phyloP scores from a whole-genome alignment of 30 jellyfish, hydroid and myxozoan species.

The Aurelia sp. region DNA sequence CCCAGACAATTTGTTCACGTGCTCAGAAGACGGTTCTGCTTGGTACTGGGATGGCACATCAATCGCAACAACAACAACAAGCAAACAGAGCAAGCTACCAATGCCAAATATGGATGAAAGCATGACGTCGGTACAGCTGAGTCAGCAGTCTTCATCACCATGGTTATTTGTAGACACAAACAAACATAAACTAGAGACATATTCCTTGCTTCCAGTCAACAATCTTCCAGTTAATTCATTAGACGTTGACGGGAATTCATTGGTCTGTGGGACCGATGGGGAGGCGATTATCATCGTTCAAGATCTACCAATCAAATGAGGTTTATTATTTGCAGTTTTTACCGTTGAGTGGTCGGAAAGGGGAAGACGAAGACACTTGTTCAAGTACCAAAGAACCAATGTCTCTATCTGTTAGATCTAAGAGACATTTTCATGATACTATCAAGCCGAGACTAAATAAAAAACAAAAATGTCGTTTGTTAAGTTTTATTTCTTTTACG shows the following conservation, averaged over 20 bases:
- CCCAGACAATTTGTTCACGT: conserved; percentile 96
- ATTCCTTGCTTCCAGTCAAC: conserved; percentile 86
- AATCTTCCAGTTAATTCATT: conserved; percentile 79
- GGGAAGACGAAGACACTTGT: too few species aligned
- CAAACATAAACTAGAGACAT: conserved; percentile 92
- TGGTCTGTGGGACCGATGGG: conserved; percentile 92
- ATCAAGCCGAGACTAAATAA: too few species aligned
- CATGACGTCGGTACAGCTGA: background rate
- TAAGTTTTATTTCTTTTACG: too few species aligned
- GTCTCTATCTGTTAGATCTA: too few species aligned
- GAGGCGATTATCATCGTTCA: conserved; percentile 87
- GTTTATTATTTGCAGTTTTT: too few species aligned
- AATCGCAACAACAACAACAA: conserved; percentile 38
- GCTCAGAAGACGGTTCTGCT: conserved; percentile 96
- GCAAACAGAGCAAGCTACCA: conserved; percentile 21
- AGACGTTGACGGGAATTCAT: conserved; percentile 71
- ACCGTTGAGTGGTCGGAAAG: too few species aligned
- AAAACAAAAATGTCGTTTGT: too few species aligned
- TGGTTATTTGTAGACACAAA: conserved; percentile 89
- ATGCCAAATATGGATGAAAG: conserved; percentile 33
- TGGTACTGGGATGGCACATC: conserved; percentile 99
- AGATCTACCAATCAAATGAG: conserved; percentile 77
- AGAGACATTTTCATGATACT: too few species aligned
- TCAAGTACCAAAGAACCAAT: too few species aligned
- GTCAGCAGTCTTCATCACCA: conserved; percentile 50